Conservation (phyloP, 2,113 vertebrate genomes). For the Percopsis transmontana region DNA sequence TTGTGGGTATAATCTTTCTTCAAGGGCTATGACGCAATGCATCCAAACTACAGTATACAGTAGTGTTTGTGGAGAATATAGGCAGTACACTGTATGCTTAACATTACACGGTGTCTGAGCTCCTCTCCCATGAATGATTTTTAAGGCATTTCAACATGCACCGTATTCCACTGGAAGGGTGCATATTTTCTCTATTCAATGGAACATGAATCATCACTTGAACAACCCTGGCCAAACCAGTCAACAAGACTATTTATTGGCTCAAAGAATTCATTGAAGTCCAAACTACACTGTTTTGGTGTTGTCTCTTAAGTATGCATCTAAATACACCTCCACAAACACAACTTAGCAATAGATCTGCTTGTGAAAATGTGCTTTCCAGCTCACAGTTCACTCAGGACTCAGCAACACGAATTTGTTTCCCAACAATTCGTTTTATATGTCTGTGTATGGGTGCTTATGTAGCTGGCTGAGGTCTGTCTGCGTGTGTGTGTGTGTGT, state of each 20-base stretch:
- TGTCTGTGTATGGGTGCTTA: slow-evolving; percentile 24
- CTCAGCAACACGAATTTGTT: slow-evolving; percentile 17
- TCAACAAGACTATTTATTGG: background rate
- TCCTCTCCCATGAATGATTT: slow-evolving; percentile 15
- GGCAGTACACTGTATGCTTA: background rate
- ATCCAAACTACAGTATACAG: background rate
- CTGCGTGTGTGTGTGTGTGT: background rate
- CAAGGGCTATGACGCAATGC: slow-evolving; percentile 3
- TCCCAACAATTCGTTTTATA: slow-evolving; percentile 20
- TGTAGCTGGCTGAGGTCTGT: background rate
- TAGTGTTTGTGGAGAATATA: background rate
- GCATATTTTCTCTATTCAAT: background rate
- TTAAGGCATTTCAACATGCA: slow-evolving; percentile 11
- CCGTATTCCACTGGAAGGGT: background rate
- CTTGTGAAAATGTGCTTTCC: slow-evolving; percentile 19
- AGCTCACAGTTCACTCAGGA: slow-evolving; percentile 30
- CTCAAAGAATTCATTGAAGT: background rate
- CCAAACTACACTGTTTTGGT: background rate
- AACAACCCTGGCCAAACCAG: slow-evolving; percentile 1
- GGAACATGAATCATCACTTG: background rate
- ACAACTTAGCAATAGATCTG: slow-evolving; percentile 25
- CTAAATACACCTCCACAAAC: background rate
- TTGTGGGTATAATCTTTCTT: slow-evolving; percentile 9
- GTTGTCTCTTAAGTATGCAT: too few species aligned
- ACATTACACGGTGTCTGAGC: slow-evolving; percentile 7